Evolutionary conservation across 2,888 invertebrate species (phyloP).

Genomic region (Brachypterus glaber): DNA sequence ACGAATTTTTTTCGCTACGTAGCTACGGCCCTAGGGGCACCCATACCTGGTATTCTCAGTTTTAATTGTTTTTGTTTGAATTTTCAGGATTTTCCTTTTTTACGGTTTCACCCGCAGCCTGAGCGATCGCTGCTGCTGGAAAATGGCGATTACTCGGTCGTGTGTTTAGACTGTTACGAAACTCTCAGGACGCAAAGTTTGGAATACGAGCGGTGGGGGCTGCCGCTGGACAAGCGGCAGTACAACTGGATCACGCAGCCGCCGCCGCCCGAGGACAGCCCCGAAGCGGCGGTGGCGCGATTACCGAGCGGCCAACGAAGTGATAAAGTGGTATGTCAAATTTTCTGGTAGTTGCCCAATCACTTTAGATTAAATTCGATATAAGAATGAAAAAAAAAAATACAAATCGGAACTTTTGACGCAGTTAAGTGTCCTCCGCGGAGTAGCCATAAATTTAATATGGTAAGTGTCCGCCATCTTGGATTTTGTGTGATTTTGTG

Average conservation of each 20-base stretch:
- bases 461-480: background rate
- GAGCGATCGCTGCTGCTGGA: slow-evolving; percentile 77
- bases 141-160: slow-evolving; percentile 83
- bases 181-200: slow-evolving; percentile 82
- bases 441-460: no score
- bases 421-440: no score
- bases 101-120: slow-evolving; percentile 72
- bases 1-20: no score
- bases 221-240: slow-evolving; percentile 81
- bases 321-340: slow-evolving; percentile 56
- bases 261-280: slow-evolving; percentile 84
- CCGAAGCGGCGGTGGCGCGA: slow-evolving; percentile 72
- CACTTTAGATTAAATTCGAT: no score
- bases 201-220: slow-evolving; percentile 82
- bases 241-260: slow-evolving; percentile 93
- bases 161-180: slow-evolving; percentile 89
- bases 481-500: no score
- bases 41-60: slow-evolving; percentile 7
- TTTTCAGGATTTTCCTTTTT: slow-evolving; percentile 76
- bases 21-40: no score
- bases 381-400: no score
- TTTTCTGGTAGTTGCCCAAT: no score
- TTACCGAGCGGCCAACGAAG: slow-evolving; percentile 78
- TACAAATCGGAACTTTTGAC: no score
- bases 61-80: slow-evolving; percentile 22